Evolutionary conservation across 2,113 vertebrate genomes (phyloP).

Genomic region (Isurus oxyrinchus): DNA sequence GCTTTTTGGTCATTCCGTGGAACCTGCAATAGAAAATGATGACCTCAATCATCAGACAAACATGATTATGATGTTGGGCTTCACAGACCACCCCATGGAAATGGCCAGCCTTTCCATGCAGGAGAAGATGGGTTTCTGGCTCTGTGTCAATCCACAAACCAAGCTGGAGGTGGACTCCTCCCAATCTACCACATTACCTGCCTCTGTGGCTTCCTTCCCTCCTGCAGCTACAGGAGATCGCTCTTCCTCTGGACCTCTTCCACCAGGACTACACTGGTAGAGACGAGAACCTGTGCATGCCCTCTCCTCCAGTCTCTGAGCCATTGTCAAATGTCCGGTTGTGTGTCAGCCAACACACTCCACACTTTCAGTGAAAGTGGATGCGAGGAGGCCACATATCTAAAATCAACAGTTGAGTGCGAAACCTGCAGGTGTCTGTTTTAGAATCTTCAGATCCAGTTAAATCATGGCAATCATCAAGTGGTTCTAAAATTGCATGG

Average conservation of each 20-base stretch:
- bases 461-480: not conserved
- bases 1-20: no score
- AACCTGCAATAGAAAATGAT: no score
- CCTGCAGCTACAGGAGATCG: no score
- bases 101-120: not conserved
- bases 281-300: not conserved
- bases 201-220: no score
- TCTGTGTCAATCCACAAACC: no score
- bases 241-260: no score
- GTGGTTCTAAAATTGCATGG: not conserved
- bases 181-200: no score
- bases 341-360: no score
- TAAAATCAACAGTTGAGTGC: no score
- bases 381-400: no score
- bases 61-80: not conserved
- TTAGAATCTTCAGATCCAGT: not conserved
- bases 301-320: not conserved
- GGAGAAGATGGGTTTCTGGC: not conserved
- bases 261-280: not conserved
- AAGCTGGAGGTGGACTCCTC: no score
- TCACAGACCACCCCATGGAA: not conserved
- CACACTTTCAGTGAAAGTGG: not conserved
- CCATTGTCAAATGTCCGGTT: not conserved
- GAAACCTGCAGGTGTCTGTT: not conserved
- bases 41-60: no score